Base-by-base conservation (phyloP, 2,797 vertebrate species). In the Gymnothorax javanicus region DNA sequence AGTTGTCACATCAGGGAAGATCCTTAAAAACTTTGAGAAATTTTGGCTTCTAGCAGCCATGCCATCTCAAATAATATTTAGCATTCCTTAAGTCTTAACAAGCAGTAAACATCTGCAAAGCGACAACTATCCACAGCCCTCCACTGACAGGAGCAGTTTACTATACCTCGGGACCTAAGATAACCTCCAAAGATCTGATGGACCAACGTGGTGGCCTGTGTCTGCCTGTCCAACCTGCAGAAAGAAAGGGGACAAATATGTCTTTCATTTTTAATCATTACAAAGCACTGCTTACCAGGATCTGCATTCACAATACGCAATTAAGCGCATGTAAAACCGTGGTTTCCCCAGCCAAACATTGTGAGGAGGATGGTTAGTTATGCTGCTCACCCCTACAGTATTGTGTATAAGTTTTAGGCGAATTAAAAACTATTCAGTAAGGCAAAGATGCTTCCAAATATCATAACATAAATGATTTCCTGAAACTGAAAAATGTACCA, bases 171-270 rank as follows among this genome's bases (percentile, higher is more conserved):
- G 83, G 99, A 99, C 88, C 98, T 96, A 94, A 99, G 96, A 92
- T 98, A 99, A 87, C 98, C 97, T 9, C 98, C 98, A 79, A 99
- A 99, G 91, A 99, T 99, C 93, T 99, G 98, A 91, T 99, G 97
- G 88, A 99, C 95, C 91, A 99, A 87, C 0, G 98, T 99, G 0
- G 98, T 99, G 58, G 99, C 97, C 92, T 99, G 98, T 0, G 97
- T 98, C 89, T 99, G 97, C 23, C 97, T 96, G 93, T 99, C 98
- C 79, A 99, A 89, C 93, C 98, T 99, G 88, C 7, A 87, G 83
- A 58, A 85, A 17, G 59, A 69, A 87, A 4, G 62, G 13, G 73
- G 8, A 79, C 85, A 82, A 77, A 27, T 88, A 33, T 13, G 88
- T 57, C 6, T 52, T 15, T 73, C 1, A 1, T 84, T 84, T 54